Evolutionary conservation across 2,797 vertebrate genomes (phyloP).

Genomic region (Trachurus trachurus): DNA sequence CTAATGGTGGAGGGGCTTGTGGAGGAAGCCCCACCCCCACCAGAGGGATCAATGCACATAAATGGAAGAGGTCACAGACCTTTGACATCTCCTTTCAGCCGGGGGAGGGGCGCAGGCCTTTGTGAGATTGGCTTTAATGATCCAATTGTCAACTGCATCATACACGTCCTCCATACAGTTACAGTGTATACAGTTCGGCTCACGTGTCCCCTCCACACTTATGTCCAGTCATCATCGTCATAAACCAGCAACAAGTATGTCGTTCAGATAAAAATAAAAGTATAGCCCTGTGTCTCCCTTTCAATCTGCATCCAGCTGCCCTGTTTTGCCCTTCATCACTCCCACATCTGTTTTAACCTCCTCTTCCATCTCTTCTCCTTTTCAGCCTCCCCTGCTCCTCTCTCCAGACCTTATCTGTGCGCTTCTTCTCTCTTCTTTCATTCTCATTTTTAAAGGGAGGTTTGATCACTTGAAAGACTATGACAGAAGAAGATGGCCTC

Average conservation of each 20-base stretch:
- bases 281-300: neutral
- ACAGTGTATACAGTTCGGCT: conserved; percentile 49
- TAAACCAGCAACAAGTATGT: conserved; percentile 7
- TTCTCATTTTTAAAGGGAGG: conserved; percentile 53
- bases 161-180: conserved; percentile 77
- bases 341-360: conserved; percentile 66
- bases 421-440: conserved; percentile 48
- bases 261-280: neutral
- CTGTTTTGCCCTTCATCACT: conserved; percentile 54
- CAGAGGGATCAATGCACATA: conserved; percentile 86
- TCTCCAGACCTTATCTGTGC: conserved; percentile 63
- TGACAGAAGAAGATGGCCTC: conserved; percentile 11
- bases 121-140: conserved; percentile 85
- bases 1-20: conserved; percentile 75
- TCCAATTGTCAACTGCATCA: conserved; percentile 81
- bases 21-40: conserved; percentile 74
- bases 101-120: conserved; percentile 81
- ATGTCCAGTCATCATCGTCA: neutral
- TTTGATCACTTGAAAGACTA: conserved; percentile 28
- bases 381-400: conserved; percentile 45
- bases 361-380: conserved; percentile 43
- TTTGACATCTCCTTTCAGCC: conserved; percentile 85
- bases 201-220: neutral
- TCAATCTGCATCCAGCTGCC: conserved; percentile 55
- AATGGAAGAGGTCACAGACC: conserved; percentile 88